Base-by-base conservation (phyloP, 1,140 invertebrate genomes). In the Rhagoletis zephyria region DNA sequence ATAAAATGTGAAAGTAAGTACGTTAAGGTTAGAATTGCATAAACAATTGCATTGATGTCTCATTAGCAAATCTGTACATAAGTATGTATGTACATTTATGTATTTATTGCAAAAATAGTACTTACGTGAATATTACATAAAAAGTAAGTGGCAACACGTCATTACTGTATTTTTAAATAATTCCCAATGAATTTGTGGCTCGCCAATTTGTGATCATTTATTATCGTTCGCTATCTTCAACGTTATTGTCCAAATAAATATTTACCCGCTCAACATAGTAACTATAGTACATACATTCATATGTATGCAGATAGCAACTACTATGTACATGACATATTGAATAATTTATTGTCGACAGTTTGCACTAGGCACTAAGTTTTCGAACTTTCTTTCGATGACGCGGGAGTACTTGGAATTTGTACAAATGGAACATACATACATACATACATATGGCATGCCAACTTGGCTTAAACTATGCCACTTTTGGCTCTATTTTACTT, bases 21-120 rank as follows among this genome's bases (percentile, higher is more conserved):
- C 56, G 14, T 81, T 56, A 42, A 81, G 74, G 74, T 81, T 81
- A 81, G 19, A 81, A 81, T 81, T 81, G 42, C 74, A 81, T 81
- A 81, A 81, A 56, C 16, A 42, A 81, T 56, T 30, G n/a, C 45
- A 56, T 81, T 51, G 45, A 77, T 77, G 42, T 67, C 65, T 9
- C 30, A 42, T 42, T 9, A n/a, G 2, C 16, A 48, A 5, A 48
- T 63, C 12, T 63, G 61, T n/a, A 63, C 4, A 63, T n/a, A 63
- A 14, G 61, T 63, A 63, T n/a, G 61, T 63, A 56, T 56, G 51
- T 1, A 10, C 5, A 56, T 56, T 30, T 30, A 10, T 56, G 51
- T 5, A 56, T 56, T 10, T 63, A 4, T 63, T 30, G 48, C 12
- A 16, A 14, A n/a, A 74, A 51, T 74, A 48, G n/a, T 81, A 81